Percentiles rank a stretch among this genome's conserved stretches.
These are phyloP conservation scores for Champsocephalus gunnari DNA, from an alignment of 2,797 vertebrate genomes.

Conservation along the genomic window DNA sequence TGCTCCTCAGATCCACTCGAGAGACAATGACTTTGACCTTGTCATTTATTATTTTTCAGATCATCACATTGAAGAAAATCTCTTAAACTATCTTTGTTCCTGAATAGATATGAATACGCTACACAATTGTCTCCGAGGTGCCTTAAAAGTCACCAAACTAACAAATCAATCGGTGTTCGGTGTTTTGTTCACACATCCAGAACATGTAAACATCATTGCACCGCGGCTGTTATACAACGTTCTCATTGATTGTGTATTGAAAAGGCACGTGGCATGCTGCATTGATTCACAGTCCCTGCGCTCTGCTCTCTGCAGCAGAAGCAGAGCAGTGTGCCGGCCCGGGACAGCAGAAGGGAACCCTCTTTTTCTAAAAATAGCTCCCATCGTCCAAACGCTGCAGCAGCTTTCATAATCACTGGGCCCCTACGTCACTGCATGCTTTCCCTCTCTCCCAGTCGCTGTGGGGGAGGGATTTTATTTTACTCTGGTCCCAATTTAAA, in stretches of 20 bases:
- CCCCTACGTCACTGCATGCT: slow-evolving; percentile 67
- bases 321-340: slow-evolving; percentile 66
- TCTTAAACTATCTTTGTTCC: not conserved
- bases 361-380: slow-evolving; percentile 82
- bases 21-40: not conserved
- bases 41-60: not conserved
- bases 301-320: slow-evolving; percentile 69
- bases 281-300: slow-evolving; percentile 39
- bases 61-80: not conserved
- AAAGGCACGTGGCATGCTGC: not conserved
- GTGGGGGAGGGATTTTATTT: slow-evolving; percentile 36
- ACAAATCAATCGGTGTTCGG: not conserved
- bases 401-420: slow-evolving; percentile 75
- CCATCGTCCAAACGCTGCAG: slow-evolving; percentile 70
- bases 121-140: not conserved
- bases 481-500: slow-evolving; percentile 16
- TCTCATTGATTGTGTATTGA: not conserved
- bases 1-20: not conserved
- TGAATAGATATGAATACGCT: not conserved
- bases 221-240: slow-evolving; percentile 45
- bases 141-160: not conserved
- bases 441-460: slow-evolving; percentile 16
- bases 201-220: not conserved
- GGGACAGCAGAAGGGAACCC: slow-evolving; percentile 79
- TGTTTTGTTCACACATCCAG: not conserved